Evolutionary conservation across 2,888 invertebrate species (phyloP), one percentile per base, ranked within the genome.

Genomic region (Mesorhabditis sp.): DNA sequence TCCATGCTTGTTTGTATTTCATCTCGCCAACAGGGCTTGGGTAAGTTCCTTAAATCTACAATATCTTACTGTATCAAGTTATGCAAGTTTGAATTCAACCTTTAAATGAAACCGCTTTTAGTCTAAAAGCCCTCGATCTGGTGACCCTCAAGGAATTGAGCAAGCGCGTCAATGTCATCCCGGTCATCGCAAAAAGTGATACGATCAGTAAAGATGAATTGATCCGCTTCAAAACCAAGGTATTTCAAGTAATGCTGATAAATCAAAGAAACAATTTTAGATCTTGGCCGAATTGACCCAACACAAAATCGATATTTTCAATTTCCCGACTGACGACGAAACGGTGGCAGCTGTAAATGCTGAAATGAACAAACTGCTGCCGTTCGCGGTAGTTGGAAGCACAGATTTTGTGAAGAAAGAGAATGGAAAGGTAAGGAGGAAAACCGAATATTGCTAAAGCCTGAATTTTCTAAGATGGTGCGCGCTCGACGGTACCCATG

Each of bases 71-170:
- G 7, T 50, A 50, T 50, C n/a, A 13, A 10, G 2, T n/a, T 50
- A 13, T 50, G 10, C 58, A 50, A 13, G 7, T n/a, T 50, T n/a
- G n/a, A 10, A 13, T n/a, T 50, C 58, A 10, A n/a, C n/a, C 58
- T 50, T 50, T n/a, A 50, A 50, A 13, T n/a, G n/a, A 50, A 50
- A 13, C 4, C n/a, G 67, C 75, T 86, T 86, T 67, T 85, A 96
- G 96, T 0, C 88, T 98, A 75, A 97, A 98, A 87, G 95, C 97
- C 0, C 91, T 99, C 76, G 98, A 98, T 88, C 89, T 99, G 86
- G 95, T 96, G 68, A 97, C 97, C 86, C 96, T 99, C 95, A 96
- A 97, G 88, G 95, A 96, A 86, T 89, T 99, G 80, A 95, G 97
- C 87, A 94, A 93, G 78, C 97, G 97, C 89, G 94, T 94, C 42